Conservation (phyloP, 1,140 invertebrate species). For the Drosophila setifemur region DNA sequence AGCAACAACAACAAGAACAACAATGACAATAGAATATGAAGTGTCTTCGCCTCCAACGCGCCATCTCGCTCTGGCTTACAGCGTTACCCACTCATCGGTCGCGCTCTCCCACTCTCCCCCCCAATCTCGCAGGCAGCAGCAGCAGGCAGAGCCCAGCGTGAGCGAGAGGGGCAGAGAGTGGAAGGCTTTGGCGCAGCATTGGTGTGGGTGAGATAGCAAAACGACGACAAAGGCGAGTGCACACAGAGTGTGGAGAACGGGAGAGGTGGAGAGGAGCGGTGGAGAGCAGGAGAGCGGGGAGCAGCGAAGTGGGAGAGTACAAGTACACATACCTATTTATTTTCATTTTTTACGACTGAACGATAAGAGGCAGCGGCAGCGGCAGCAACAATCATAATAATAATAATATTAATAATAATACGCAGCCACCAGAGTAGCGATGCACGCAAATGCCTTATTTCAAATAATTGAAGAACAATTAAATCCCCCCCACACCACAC, state of each 20-base stretch:
- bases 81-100: not conserved
- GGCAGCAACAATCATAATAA: constrained; percentile 21
- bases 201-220: constrained; percentile 36
- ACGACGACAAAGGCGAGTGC: constrained; percentile 25
- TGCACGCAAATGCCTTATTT: constrained; percentile 63
- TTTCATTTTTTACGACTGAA: constrained; percentile 49
- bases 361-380: constrained; percentile 46
- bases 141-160: not conserved
- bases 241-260: constrained; percentile 12
- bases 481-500: too few relatives aligned
- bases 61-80: not conserved
- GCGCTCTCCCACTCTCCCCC: not conserved
- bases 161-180: constrained; percentile 42
- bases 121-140: not conserved
- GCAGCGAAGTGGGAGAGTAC: not conserved
- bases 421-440: constrained; percentile 8
- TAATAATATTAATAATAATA: constrained; percentile 43
- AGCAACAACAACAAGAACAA: constrained; percentile 12
- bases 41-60: constrained; percentile 29
- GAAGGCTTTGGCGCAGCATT: constrained; percentile 11
- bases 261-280: constrained; percentile 12
- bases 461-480: constrained; percentile 36
- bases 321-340: constrained; percentile 1
- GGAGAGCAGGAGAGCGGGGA: not conserved
- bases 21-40: constrained; percentile 76